A percentile compares a stretch with the other conserved stretches of the same genome.
These are phyloP conservation scores for Neosilurus mollespiculum DNA, from an alignment of 2,797 vertebrate species.

Conservation along the genomic window DNA sequence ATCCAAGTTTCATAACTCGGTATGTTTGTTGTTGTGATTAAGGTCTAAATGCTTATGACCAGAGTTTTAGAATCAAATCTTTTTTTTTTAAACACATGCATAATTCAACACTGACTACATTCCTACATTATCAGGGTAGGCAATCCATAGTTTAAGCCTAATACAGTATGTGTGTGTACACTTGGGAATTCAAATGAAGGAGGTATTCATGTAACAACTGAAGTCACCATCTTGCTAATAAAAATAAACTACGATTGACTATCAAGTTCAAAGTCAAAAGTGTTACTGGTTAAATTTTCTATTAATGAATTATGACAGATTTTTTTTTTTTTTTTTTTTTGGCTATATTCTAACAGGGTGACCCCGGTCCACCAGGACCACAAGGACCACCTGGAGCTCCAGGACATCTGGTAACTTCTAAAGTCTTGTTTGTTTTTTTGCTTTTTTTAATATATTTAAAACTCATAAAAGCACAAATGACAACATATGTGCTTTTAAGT, in stretches of 20 bases:
- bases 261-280: not conserved
- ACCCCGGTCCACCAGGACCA: conserved; percentile 50
- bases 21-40: not conserved
- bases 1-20: not conserved
- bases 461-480: conserved; percentile 9
- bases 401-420: conserved; percentile 51
- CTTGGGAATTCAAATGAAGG: not conserved
- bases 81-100: not conserved
- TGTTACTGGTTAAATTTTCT: not conserved
- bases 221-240: not conserved
- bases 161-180: not conserved
- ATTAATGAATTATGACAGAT: not conserved
- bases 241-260: not conserved
- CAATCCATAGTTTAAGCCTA: not conserved
- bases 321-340: not conserved
- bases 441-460: not conserved
- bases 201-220: not conserved
- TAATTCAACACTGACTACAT: not conserved
- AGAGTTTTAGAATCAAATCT: not conserved
- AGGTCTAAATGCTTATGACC: not conserved
- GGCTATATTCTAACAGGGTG: conserved; percentile 43
- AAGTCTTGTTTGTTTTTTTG: not conserved
- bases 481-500: conserved; percentile 17
- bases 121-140: not conserved
- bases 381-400: conserved; percentile 56